Evolutionary conservation across 2,113 vertebrate genomes (phyloP), one percentile per base, ranked within the genome.

Genomic region (Channa argus): DNA sequence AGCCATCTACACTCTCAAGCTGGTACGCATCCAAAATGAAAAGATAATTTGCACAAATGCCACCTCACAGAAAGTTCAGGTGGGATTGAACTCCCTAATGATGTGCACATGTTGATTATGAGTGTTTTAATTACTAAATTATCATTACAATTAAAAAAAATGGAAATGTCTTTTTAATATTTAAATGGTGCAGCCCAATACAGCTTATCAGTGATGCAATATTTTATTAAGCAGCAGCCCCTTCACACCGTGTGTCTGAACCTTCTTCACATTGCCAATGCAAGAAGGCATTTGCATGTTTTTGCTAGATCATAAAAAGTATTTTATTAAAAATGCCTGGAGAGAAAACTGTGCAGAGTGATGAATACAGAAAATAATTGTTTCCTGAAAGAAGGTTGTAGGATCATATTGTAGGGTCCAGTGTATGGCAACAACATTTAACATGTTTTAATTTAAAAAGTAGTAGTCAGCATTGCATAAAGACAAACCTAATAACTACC

Each of bases 271-370:
- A 10, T 5, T 51, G 55, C 73, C 66, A 65, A 34, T 65, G 54
- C n/a, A 38, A 46, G 50, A 11, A 63, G 8, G 33, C 61, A 68
- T 68, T 79, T 59, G 24, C 34, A 54, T 58, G 12, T 36, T 61
- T 74, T 41, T 44, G 36, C 37, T 59, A 6, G 39, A 68, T 68
- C 53, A 55, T 76, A 79, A 49, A 86, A 80, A 86, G 0, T 74
- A 60, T 60, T 52, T 52, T 55, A 9, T 15, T 52, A 52, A 61
- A 58, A 79, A 47, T 53, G 56, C 38, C 55, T 74, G 39, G 55
- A 49, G 53, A 68, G 45, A 60, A 59, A 69, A 15, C 24, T 58
- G 37, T 13, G 50, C 45, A 24, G 44, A 51, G 15, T 5, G 49
- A 24, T 50, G 15, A 8, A 37, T n/a, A 41, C 12, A 33, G 43